Percentiles rank a stretch among this genome's conserved stretches.
phyloP scores from a whole-genome alignment of 2,113 vertebrate genomes.

The Lethenteron camtschaticum region DNA sequence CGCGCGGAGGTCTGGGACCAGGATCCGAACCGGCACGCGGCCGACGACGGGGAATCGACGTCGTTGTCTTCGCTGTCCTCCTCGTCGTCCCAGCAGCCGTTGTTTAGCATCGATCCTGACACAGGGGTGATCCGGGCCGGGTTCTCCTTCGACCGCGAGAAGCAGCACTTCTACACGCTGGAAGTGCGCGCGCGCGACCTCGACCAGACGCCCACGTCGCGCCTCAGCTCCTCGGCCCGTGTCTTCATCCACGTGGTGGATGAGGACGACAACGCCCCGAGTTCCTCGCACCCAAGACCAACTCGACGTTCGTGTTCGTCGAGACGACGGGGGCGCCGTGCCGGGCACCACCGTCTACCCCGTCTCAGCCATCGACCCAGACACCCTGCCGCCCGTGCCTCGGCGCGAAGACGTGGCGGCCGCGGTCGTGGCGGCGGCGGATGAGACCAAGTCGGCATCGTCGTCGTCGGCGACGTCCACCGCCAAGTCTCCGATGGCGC shows the following conservation, averaged over 20 bases:
- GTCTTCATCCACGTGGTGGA: conserved; percentile 88
- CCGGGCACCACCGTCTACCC: conserved; percentile 41
- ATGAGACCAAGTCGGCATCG: conserved; percentile 24
- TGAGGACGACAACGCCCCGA: conserved; percentile 94
- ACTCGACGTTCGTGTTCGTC: conserved; percentile 76
- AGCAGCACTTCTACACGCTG: conserved; percentile 93
- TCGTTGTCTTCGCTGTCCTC: neutral
- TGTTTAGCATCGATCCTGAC: conserved; percentile 78
- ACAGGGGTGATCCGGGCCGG: conserved; percentile 96
- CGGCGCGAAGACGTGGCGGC: conserved; percentile 59
- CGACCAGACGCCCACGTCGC: conserved; percentile 86
- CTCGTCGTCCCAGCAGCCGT: conserved; percentile 83
- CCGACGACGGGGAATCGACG: too few relatives aligned
- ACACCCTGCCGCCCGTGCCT: conserved; percentile 67
- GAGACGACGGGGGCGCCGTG: conserved; percentile 46
- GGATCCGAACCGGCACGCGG: conserved; percentile 38
- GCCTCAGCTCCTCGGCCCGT: conserved; percentile 66
- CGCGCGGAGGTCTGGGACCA: conserved; percentile 57
- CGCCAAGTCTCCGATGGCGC: conserved; percentile 17
- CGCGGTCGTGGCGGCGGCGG: conserved; percentile 52
- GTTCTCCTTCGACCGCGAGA: conserved; percentile 86
- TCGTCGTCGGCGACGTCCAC: too few relatives aligned
- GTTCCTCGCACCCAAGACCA: conserved; percentile 89
- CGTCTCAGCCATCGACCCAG: conserved; percentile 47
- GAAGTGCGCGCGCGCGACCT: conserved; percentile 91